Conservation (phyloP, 2,888 invertebrate genomes). For the Spisula solida region DNA sequence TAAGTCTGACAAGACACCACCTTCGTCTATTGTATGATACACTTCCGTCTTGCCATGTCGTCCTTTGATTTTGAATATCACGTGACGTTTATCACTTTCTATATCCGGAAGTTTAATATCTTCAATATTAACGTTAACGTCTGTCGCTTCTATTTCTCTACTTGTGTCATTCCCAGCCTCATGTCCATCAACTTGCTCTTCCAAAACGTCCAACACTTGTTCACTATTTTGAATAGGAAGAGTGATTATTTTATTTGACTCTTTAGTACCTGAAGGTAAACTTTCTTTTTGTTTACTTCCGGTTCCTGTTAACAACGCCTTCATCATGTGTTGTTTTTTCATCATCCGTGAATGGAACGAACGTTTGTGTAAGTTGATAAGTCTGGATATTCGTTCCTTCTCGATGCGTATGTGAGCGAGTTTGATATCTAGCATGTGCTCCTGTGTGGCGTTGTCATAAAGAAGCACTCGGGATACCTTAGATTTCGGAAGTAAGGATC, state of each 20-base stretch:
- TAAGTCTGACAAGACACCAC: constrained; percentile 66
- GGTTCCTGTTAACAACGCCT: constrained; percentile 31
- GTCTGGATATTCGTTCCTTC: constrained; percentile 73
- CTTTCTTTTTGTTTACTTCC: constrained; percentile 10
- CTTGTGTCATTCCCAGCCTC: not conserved
- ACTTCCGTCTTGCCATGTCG: constrained; percentile 73
- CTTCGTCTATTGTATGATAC: constrained; percentile 74
- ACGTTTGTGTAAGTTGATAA: constrained; percentile 79
- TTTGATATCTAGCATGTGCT: constrained; percentile 83
- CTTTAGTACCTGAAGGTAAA: not conserved
- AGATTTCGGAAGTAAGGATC: constrained; percentile 77
- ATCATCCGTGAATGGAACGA: constrained; percentile 73
- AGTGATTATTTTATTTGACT: not conserved
- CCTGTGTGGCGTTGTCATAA: constrained; percentile 84
- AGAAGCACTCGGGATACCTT: constrained; percentile 82
- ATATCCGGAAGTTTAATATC: constrained; percentile 63
- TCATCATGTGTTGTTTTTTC: constrained; percentile 65
- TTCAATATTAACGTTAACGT: not conserved
- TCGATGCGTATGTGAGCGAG: constrained; percentile 78
- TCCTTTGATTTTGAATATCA: constrained; percentile 75
- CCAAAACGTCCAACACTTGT: not conserved
- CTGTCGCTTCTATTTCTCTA: constrained; percentile 5
- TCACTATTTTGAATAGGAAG: constrained; percentile 19
- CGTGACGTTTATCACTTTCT: constrained; percentile 67
- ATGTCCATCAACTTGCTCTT: not conserved